A percentile compares a stretch with the other conserved stretches of the same genome.
Evolutionary conservation across 2,797 vertebrate genomes (phyloP).

Genomic region (Momotus momota): DNA sequence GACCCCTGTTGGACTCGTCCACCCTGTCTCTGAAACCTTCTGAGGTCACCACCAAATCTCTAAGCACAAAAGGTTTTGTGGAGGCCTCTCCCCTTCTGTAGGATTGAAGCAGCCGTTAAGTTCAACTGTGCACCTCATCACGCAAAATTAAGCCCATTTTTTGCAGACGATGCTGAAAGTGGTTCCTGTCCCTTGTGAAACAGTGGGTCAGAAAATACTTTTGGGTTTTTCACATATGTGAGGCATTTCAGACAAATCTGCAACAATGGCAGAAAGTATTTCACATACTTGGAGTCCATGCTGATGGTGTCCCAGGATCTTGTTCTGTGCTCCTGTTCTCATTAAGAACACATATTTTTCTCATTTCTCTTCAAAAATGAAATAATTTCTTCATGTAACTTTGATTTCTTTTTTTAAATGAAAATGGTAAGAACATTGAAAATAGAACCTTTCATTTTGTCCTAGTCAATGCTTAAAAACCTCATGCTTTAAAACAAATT

Average conservation of each 20-base stretch:
- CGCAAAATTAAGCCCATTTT: neutral
- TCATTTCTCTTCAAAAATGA: neutral
- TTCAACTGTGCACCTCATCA: neutral
- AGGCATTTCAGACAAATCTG: neutral
- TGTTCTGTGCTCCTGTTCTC: neutral
- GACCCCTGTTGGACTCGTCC: neutral
- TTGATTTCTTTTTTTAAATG: neutral
- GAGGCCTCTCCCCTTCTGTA: neutral
- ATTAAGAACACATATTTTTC: neutral
- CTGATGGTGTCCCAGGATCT: neutral
- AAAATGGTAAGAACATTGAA: neutral
- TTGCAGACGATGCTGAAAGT: neutral
- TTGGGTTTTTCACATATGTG: neutral
- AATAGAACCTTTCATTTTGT: neutral
- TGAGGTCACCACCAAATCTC: neutral
- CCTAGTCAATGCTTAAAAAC: neutral
- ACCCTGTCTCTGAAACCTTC: neutral
- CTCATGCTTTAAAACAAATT: neutral
- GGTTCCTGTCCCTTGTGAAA: neutral
- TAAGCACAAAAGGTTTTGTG: neutral
- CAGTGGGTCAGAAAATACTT: neutral
- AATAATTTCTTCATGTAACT: neutral
- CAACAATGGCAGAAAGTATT: neutral
- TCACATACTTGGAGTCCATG: neutral
- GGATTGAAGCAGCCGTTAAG: neutral